A percentile compares a stretch with the other conserved stretches of the same genome.
Conservation (phyloP, 2,797 vertebrate species). For the Phrynocephalus vlangalii region DNA sequence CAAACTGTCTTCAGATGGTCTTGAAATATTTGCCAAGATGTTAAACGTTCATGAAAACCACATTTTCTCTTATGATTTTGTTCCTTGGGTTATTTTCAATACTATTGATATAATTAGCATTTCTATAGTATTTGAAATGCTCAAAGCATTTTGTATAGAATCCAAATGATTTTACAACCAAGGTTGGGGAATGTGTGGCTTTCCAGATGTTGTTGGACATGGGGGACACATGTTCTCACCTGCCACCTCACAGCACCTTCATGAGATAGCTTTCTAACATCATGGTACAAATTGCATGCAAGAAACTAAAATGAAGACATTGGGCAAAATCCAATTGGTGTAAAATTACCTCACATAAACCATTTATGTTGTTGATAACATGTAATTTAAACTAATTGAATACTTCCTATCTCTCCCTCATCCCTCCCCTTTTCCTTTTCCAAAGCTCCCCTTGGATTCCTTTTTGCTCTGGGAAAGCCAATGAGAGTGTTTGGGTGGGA, state of each 20-base stretch:
- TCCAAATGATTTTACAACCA: neutral
- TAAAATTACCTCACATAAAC: neutral
- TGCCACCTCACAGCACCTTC: neutral
- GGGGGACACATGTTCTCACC: neutral
- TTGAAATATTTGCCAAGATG: conserved; percentile 8
- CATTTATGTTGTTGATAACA: neutral
- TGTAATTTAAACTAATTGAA: too few relatives aligned
- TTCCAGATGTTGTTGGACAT: neutral
- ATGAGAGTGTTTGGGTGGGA: too few relatives aligned
- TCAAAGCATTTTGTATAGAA: neutral
- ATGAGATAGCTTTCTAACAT: neutral
- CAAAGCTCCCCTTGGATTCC: too few relatives aligned
- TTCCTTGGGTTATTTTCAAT: conserved; percentile 5
- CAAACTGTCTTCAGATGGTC: conserved; percentile 19
- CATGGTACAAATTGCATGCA: neutral
- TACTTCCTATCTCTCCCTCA: too few relatives aligned
- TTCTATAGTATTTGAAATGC: neutral
- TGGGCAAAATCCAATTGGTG: neutral
- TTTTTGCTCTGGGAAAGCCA: too few relatives aligned
- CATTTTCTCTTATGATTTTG: neutral
- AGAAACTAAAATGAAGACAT: neutral
- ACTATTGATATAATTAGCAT: neutral
- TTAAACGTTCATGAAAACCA: conserved; percentile 28
- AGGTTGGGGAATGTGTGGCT: neutral
- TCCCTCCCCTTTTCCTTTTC: too few relatives aligned